Conservation (phyloP, 2,797 vertebrate genomes). For the Artibeus jamaicensis region DNA sequence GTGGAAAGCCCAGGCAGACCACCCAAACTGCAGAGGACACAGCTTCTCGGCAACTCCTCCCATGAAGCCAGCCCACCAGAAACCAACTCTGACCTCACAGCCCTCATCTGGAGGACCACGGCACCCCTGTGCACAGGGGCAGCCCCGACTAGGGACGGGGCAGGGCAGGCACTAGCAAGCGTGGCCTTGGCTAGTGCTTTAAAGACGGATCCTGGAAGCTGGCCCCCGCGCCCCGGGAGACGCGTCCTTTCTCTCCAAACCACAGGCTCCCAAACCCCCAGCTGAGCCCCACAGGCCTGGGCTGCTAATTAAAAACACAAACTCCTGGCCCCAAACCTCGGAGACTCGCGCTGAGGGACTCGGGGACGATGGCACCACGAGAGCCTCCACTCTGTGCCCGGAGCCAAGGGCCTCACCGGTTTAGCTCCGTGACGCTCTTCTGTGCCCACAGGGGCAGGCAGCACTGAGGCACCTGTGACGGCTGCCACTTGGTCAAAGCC, state of each 20-base stretch:
- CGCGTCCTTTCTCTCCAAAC: background rate
- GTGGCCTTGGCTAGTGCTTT: fast-evolving
- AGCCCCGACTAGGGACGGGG: fast-evolving
- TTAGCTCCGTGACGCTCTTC: fast-evolving
- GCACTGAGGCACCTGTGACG: fast-evolving
- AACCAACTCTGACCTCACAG: fast-evolving
- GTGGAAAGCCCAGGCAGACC: background rate
- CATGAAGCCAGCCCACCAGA: background rate
- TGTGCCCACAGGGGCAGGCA: no score
- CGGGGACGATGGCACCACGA: fast-evolving
- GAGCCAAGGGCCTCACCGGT: background rate
- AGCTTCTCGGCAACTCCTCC: background rate
- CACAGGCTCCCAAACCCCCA: background rate
- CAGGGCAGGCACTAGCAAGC: background rate
- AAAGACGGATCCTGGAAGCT: background rate
- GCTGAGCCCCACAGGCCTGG: background rate
- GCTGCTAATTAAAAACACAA: background rate
- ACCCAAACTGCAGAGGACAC: fast-evolving
- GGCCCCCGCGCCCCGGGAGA: background rate
- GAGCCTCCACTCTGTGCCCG: background rate
- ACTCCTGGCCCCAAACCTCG: background rate
- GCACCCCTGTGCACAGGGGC: background rate
- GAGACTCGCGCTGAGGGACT: background rate
- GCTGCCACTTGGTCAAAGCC: background rate
- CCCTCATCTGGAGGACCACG: background rate